Evolutionary conservation across 1,140 invertebrate species (phyloP), one percentile per base, ranked within the genome.

Genomic region (Diprion similis): DNA sequence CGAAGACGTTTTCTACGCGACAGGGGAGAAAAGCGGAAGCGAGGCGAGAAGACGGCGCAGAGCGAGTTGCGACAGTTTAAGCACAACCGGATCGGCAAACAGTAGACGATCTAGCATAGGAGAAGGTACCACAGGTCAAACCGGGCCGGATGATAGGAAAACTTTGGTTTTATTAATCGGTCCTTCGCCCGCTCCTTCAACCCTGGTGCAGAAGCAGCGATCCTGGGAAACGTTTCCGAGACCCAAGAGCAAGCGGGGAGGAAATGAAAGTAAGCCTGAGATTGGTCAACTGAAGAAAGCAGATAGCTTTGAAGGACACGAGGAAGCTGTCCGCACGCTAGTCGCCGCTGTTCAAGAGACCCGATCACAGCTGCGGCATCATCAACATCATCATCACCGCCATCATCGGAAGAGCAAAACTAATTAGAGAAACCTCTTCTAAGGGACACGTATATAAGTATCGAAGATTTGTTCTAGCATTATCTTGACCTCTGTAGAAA

Each of bases 271-370:
- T 3, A 76, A 76, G 15, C 73, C 75, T 19, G 81, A 78, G 0
- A 78, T 86, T 17, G 84, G 84, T 8, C 86, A 89, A 19, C 77
- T 92, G 15, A 89, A 90, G 71, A 92, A 92, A 82, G 90, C 91
- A 1, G 91, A 92, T 78, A 92, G 91, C 79, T 92, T 93, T 80
- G 92, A 92, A 83, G 92, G 92, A 3, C 92, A 94, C 81, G 93
- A 94, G 82, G 92, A 93, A 78, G 92, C 92, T 8, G 92, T 94
- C 7, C 88, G 92, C 70, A 93, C 92, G 8, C 83, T 94, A 67
- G 92, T 94, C 4, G 92, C 92, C 15, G 92, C 92, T 18, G 92
- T 93, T 0, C 92, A 93, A 76, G 92, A 94, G 83, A 93, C 91
- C 1, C 85, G 92, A 51, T 87, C 84, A 11, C 85, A 86, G 73